These are phyloP conservation scores for Agelastica alni DNA, from an alignment of 2,888 invertebrate genomes.

Conservation along the genomic window DNA sequence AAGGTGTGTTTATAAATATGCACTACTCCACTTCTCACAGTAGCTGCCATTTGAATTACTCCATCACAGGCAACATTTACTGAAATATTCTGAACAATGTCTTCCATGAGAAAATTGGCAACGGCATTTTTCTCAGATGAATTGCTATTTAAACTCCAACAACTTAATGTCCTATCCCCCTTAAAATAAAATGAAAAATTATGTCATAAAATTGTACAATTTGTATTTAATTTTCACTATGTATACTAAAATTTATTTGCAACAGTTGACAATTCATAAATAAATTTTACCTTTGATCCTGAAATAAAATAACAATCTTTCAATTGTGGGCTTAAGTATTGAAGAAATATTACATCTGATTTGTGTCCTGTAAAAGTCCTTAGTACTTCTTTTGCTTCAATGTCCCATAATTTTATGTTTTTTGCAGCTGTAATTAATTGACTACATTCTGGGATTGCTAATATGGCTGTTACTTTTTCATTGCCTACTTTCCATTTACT, in stretches of 20 bases:
- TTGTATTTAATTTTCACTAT: no score
- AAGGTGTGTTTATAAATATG: conserved; percentile 78
- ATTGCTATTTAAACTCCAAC: conserved; percentile 58
- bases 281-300: conserved; percentile 56
- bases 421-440: conserved; percentile 53
- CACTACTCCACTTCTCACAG: conserved; percentile 77
- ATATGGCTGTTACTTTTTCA: conserved; percentile 63
- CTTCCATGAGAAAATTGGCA: conserved; percentile 71
- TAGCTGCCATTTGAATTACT: conserved; percentile 58
- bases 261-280: no score
- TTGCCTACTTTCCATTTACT: conserved; percentile 71
- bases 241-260: no score
- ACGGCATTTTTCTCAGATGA: conserved; percentile 58
- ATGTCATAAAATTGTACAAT: no score
- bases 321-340: conserved; percentile 47
- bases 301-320: conserved; percentile 56
- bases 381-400: conserved; percentile 62
- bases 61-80: conserved; percentile 59
- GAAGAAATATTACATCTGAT: conserved; percentile 60
- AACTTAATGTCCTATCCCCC: conserved; percentile 57
- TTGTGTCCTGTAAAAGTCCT: conserved; percentile 69
- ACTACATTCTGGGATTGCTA: conserved; percentile 62
- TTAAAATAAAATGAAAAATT: conserved; percentile 32
- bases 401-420: conserved; percentile 68
- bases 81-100: conserved; percentile 64